Percentiles rank a stretch among this genome's conserved stretches.
phyloP scores from a whole-genome alignment of 2,888 invertebrate species.

The Callyntrura guangdongensis region DNA sequence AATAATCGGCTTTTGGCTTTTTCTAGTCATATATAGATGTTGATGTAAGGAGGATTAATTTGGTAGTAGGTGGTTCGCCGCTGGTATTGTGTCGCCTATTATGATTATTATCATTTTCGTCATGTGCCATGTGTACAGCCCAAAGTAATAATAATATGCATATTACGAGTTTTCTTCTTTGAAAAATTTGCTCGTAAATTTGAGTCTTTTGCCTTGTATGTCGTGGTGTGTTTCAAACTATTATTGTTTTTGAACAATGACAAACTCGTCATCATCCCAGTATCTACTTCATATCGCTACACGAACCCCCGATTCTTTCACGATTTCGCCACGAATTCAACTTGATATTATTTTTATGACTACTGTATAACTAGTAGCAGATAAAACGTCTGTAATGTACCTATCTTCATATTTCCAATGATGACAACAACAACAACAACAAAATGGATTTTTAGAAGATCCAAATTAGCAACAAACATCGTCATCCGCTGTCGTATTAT shows the following conservation, averaged over 20 bases:
- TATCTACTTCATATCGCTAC: too few relatives aligned
- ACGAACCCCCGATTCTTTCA: too few relatives aligned
- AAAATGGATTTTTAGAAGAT: conserved; percentile 18
- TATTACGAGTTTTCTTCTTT: conserved; percentile 11
- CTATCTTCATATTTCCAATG: neutral
- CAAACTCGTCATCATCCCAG: conserved; percentile 18
- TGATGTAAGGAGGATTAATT: conserved; percentile 51
- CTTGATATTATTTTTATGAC: neutral
- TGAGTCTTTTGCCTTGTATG: conserved; percentile 41
- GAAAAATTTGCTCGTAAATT: conserved; percentile 46
- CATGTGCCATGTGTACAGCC: conserved; percentile 32
- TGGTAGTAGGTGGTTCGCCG: conserved; percentile 36
- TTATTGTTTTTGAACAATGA: conserved; percentile 50
- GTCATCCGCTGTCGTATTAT: conserved; percentile 6
- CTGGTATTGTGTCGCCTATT: conserved; percentile 31
- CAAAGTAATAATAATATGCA: conserved; percentile 14
- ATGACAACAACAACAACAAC: neutral
- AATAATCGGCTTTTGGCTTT: conserved; percentile 59
- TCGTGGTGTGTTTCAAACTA: neutral
- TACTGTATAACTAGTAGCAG: neutral
- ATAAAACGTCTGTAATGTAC: neutral
- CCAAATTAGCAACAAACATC: conserved; percentile 6
- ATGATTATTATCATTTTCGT: conserved; percentile 44
- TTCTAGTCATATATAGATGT: conserved; percentile 54
- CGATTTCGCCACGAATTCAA: too few relatives aligned